Evolutionary conservation across 2,888 invertebrate species (phyloP), one percentile per base, ranked within the genome.

Genomic region (Melolontha melolontha): DNA sequence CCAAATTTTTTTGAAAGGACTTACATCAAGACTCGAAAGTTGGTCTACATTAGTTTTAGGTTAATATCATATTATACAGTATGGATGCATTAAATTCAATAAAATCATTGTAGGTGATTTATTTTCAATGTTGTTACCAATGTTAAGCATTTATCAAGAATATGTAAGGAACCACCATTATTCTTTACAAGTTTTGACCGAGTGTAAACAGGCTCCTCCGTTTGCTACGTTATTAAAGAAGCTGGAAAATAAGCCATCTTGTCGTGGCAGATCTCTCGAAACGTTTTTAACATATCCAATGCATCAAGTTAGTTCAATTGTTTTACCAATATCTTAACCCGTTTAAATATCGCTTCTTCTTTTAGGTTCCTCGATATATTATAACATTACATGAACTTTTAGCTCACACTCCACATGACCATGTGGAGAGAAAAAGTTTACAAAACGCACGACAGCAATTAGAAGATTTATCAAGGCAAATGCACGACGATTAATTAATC

Each of bases 81-180:
- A 4, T 22, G 1, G 22, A 22, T 4, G 4, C 22, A 2, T 22
- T 22, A 22, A 22, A 22, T 22, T 22, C 22, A 22, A 22, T 22
- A 22, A 22, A 22, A 22, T 22, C 22, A 22, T 75, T 75, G 73
- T 86, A 95, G 95, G 95, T 80, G 96, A 96, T 84, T 87, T 96
- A 79, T 96, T 96, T 86, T 95, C 96, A 83, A 96, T 96, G 94
- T 86, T 96, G 77, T 88, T 96, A 73, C 96, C 96, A 62, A 96
- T 96, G 96, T 85, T 96, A 84, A 93, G 93, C 76, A 96, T 96
- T 80, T 96, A 96, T 85, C 96, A 96, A 85, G 96, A 96, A 86
- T 96, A 96, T 82, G 96, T 96, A 59, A 85, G 96, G 69, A 96
- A 96, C 84, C 96, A 96, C 82, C 96, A 96, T 84, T 96, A 95